These are phyloP conservation scores for Halictus ligatus DNA, from an alignment of 2,888 invertebrate genomes.

Conservation along the genomic window DNA sequence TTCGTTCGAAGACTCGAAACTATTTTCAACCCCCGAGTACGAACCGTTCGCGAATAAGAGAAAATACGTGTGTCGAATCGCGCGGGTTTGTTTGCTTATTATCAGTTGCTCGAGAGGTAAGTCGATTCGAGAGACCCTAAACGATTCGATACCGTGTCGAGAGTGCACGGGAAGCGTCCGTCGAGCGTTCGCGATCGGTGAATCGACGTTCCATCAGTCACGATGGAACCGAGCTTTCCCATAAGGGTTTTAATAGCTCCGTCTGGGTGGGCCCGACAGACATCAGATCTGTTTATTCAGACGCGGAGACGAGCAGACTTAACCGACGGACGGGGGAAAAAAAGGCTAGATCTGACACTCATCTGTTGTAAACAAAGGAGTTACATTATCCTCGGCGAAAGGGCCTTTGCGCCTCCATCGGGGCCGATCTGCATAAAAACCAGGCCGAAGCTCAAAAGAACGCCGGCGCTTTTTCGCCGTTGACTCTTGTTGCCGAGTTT, in stretches of 20 bases:
- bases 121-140: not conserved
- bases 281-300: slow-evolving; percentile 83
- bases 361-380: slow-evolving; percentile 80
- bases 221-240: slow-evolving; percentile 70
- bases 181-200: slow-evolving; percentile 24
- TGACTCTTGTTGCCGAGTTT: slow-evolving; percentile 1
- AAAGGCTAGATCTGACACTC: slow-evolving; percentile 79
- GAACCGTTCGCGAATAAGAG: too few relatives aligned
- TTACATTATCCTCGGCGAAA: slow-evolving; percentile 76
- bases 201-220: slow-evolving; percentile 31
- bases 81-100: not conserved
- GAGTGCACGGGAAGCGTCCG: slow-evolving; percentile 24
- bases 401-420: slow-evolving; percentile 52
- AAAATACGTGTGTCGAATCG: not conserved
- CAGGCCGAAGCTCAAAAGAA: slow-evolving; percentile 26
- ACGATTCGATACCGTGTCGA: not conserved
- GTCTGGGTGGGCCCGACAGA: slow-evolving; percentile 82
- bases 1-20: not conserved
- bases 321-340: slow-evolving; percentile 72
- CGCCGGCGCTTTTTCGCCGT: slow-evolving; percentile 16
- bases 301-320: slow-evolving; percentile 77
- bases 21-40: not conserved
- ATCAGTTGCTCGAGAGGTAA: not conserved
- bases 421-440: slow-evolving; percentile 47
- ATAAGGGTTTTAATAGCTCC: slow-evolving; percentile 82